Conservation (phyloP, 2,113 vertebrate species). For the Leucosticte australis region DNA sequence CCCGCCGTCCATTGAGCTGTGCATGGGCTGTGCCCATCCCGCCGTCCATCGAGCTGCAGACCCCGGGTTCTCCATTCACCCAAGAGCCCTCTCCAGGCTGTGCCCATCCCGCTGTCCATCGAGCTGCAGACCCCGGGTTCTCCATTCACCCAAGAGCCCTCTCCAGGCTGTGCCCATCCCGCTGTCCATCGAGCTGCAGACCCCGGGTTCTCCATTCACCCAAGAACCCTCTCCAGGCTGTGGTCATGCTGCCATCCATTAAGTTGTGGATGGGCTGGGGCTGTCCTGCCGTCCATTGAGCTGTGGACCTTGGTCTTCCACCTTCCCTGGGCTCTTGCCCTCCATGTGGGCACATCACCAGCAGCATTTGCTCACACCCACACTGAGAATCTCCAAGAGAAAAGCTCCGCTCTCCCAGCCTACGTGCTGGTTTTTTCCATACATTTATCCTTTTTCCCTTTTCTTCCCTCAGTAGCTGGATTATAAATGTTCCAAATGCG, state of each 20-base stretch:
- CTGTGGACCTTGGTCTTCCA: no score
- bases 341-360: not conserved
- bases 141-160: not conserved
- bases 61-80: no score
- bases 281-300: fast-evolving
- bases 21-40: not conserved
- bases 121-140: fast-evolving
- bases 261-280: not conserved
- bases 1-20: not conserved
- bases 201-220: fast-evolving
- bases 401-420: not conserved
- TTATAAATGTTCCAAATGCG: not conserved
- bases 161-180: not conserved
- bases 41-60: not conserved
- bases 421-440: fast-evolving
- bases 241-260: fast-evolving
- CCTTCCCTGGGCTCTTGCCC: fast-evolving
- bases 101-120: fast-evolving
- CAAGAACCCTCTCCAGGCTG: not conserved
- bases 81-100: no score
- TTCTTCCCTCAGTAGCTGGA: not conserved
- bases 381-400: not conserved
- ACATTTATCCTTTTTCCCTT: not conserved
- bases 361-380: not conserved
- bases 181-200: fast-evolving